Base-by-base conservation (phyloP, 1,140 invertebrate genomes). In the Manduca sexta region DNA sequence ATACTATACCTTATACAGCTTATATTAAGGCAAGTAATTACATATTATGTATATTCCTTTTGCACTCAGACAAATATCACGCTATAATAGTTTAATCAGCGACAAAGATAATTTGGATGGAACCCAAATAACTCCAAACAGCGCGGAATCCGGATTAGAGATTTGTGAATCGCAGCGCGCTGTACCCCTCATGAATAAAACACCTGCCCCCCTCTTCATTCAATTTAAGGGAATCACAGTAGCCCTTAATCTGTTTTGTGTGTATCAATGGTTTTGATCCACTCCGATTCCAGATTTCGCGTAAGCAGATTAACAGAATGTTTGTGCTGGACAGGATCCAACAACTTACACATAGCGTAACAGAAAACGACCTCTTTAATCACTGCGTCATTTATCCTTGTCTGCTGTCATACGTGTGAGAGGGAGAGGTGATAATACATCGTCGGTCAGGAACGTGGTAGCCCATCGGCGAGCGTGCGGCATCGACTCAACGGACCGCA, bases 401-500 rank as follows among this genome's bases (percentile, higher is more conserved):
- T 31, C 40, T 14, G 16, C 11, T 45, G 11, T 8, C 11, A 21
- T 34, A 37, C 10, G 39, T 31, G 15, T 1, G 51, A 57, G 40
- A 10, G 48, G 33, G 53, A 64, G 8, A 17, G 47, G 40, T 13
- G 48, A 48, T 50, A 51, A 59, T 53, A 51, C 47, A 49, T 60
- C 58, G 47, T 47, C 48, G 48, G 42, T 52, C 46, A 45, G 37
- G 21, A 46, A 21, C 39, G 31, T 38, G 53, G 50, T 50, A 50
- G 50, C 31, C 51, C 48, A 52, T 52, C 49, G 48, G 12, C 39
- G 38, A 53, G 49, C 46, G 49, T 60, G 54, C 52, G 52, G 54
- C 55, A 48, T 59, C 53, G 60, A 64, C 49, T 66, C 61, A 68
- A 64, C 68, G 55, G 66, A 71, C 77, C 74, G 71, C 77, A 81